These are phyloP conservation scores for Notolabrus celidotus DNA, from an alignment of 2,797 vertebrate genomes.

Conservation along the genomic window DNA sequence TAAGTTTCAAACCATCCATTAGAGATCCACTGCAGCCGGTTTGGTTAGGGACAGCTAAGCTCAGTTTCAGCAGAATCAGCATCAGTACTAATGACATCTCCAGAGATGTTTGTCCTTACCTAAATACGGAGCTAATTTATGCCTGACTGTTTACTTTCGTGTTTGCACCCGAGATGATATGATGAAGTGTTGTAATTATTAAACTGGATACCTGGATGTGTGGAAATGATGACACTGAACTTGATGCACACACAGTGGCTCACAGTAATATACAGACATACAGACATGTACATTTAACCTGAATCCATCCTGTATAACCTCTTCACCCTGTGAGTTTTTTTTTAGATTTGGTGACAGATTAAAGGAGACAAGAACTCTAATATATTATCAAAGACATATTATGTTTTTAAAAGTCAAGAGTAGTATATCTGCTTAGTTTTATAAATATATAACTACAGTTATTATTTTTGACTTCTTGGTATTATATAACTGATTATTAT, in stretches of 20 bases:
- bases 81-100: neutral
- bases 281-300: slow-evolving; percentile 39
- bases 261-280: slow-evolving; percentile 44
- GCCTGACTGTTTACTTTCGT: neutral
- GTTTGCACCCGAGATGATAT: neutral
- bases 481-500: slow-evolving; percentile 80
- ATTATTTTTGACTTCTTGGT: slow-evolving; percentile 86
- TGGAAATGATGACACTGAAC: slow-evolving; percentile 13
- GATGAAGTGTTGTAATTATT: slow-evolving; percentile 12
- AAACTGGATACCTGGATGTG: slow-evolving; percentile 29
- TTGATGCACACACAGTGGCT: slow-evolving; percentile 32
- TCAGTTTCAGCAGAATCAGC: neutral
- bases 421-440: slow-evolving; percentile 86
- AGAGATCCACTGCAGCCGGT: neutral
- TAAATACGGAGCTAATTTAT: neutral
- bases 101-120: neutral
- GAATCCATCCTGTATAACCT: slow-evolving; percentile 74
- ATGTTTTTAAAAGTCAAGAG: slow-evolving; percentile 83
- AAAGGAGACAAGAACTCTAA: slow-evolving; percentile 68
- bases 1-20: neutral
- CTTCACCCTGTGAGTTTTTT: slow-evolving; percentile 67
- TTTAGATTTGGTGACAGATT: slow-evolving; percentile 75
- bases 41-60: neutral
- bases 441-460: slow-evolving; percentile 79
- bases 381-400: slow-evolving; percentile 72